A percentile compares a stretch with the other conserved stretches of the same genome.
phyloP scores from a whole-genome alignment of 2,113 vertebrate genomes.

The Sula dactylatra region DNA sequence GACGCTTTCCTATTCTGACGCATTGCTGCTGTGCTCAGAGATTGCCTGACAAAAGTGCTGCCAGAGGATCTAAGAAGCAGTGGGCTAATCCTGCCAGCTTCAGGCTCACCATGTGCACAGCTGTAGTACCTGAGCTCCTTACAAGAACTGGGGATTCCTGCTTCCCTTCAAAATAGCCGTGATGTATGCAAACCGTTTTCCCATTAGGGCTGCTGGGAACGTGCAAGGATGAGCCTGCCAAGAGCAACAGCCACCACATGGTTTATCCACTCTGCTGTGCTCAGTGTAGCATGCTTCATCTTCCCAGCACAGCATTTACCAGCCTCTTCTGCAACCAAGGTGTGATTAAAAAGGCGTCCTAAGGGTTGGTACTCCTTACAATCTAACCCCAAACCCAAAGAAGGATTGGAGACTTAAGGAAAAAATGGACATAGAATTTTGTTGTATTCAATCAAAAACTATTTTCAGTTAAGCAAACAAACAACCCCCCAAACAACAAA shows the following conservation, averaged over 20 bases:
- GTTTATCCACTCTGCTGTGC: rapidly evolving
- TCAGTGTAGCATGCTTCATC: not conserved
- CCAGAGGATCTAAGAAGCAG: not conserved
- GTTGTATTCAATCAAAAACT: not conserved
- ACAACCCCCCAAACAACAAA: not conserved
- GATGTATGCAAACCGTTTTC: not conserved
- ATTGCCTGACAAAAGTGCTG: not conserved
- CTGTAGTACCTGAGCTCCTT: not conserved
- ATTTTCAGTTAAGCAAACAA: not conserved
- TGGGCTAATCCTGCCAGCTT: not conserved
- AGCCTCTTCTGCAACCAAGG: not conserved
- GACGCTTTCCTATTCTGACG: not conserved
- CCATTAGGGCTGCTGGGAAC: not conserved
- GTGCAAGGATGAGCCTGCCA: not conserved
- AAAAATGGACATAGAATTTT: not conserved
- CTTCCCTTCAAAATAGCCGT: not conserved
- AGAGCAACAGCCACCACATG: not conserved
- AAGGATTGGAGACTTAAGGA: not conserved
- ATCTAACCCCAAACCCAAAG: not conserved
- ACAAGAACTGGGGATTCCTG: not conserved
- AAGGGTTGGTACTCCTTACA: not conserved
- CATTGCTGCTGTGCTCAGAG: not conserved
- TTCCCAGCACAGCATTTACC: not conserved
- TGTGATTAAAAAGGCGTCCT: not conserved
- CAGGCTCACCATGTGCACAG: rapidly evolving